Percentiles rank a stretch among this genome's conserved stretches.
phyloP scores from a whole-genome alignment of 2,888 invertebrate species.

The Pilophorus perplexus region DNA sequence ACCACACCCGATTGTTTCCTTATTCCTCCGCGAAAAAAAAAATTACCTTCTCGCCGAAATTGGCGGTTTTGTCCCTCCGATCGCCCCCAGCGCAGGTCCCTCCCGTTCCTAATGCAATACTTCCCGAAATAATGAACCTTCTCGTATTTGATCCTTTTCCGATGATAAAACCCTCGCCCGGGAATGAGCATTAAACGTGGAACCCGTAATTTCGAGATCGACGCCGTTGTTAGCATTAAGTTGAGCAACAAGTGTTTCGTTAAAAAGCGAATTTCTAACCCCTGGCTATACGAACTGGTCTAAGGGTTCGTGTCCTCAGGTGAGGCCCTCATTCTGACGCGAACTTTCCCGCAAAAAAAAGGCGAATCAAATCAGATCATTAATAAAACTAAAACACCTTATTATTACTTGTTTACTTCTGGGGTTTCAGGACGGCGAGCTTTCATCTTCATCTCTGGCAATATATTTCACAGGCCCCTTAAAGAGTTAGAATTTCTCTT shows the following conservation, averaged over 20 bases:
- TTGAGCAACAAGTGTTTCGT: slow-evolving; percentile 21
- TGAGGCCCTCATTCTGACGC: background rate
- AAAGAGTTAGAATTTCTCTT: too few species aligned
- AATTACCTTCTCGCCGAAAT: too few species aligned
- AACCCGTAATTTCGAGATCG: slow-evolving; percentile 26
- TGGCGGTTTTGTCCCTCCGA: too few species aligned
- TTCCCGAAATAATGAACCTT: slow-evolving; percentile 25
- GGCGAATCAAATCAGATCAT: slow-evolving; percentile 26
- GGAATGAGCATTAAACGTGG: slow-evolving; percentile 25
- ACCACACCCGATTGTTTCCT: too few species aligned
- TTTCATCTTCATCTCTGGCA: too few species aligned
- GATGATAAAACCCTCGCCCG: too few species aligned
- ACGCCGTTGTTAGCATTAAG: slow-evolving; percentile 31
- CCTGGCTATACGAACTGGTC: slow-evolving; percentile 21
- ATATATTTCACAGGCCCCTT: too few species aligned
- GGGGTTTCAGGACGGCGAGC: too few species aligned
- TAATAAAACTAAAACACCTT: slow-evolving; percentile 7
- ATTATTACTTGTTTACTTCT: slow-evolving; percentile 20
- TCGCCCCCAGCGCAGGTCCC: too few species aligned
- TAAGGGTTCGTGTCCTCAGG: slow-evolving; percentile 5
- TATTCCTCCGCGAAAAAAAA: too few species aligned
- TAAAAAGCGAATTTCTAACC: slow-evolving; percentile 27
- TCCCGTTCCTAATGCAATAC: slow-evolving; percentile 21
- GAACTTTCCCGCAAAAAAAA: slow-evolving; percentile 24
- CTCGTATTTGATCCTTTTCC: slow-evolving; percentile 4